Percentiles rank a stretch among this genome's conserved stretches.
Evolutionary conservation across 2,888 invertebrate species (phyloP).

Genomic region (Brassicogethes aeneus): DNA sequence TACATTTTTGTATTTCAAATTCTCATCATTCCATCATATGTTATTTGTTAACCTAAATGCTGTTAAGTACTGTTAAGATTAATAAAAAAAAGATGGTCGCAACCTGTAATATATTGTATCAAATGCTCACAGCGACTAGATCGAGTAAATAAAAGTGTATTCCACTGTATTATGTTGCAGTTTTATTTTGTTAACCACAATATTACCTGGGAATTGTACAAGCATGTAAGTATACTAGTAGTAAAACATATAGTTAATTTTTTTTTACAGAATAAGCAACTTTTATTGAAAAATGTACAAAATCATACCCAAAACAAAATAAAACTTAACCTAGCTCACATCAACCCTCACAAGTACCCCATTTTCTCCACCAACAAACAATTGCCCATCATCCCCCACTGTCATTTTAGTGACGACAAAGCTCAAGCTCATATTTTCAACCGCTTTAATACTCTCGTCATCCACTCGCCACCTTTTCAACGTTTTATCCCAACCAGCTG

Average conservation of each 20-base stretch:
- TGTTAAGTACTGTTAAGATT: slow-evolving; percentile 44
- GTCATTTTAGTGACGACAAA: slow-evolving; percentile 27
- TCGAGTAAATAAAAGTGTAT: slow-evolving; percentile 39
- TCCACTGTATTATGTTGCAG: slow-evolving; percentile 28
- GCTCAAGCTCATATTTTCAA: slow-evolving; percentile 22
- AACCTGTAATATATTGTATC: slow-evolving; percentile 43
- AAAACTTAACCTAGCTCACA: background rate
- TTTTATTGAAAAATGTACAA: too few species aligned
- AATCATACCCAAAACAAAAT: too few species aligned
- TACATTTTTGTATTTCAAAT: slow-evolving; percentile 37
- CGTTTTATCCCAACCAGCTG: slow-evolving; percentile 43
- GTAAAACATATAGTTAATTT: too few species aligned
- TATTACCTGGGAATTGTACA: too few species aligned
- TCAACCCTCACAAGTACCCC: slow-evolving; percentile 39
- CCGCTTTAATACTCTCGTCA: slow-evolving; percentile 17
- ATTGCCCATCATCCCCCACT: slow-evolving; percentile 24
- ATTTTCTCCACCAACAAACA: slow-evolving; percentile 52
- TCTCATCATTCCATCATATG: slow-evolving; percentile 41
- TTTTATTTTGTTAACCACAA: background rate
- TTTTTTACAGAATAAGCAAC: too few species aligned
- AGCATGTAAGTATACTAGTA: too few species aligned
- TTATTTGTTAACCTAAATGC: slow-evolving; percentile 44
- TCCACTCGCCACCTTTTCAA: slow-evolving; percentile 41
- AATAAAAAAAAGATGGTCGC: slow-evolving; percentile 37
- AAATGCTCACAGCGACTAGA: slow-evolving; percentile 42